These are phyloP conservation scores for Acanthosepion pharaonis DNA, from an alignment of 2,888 invertebrate species.

Conservation along the genomic window DNA sequence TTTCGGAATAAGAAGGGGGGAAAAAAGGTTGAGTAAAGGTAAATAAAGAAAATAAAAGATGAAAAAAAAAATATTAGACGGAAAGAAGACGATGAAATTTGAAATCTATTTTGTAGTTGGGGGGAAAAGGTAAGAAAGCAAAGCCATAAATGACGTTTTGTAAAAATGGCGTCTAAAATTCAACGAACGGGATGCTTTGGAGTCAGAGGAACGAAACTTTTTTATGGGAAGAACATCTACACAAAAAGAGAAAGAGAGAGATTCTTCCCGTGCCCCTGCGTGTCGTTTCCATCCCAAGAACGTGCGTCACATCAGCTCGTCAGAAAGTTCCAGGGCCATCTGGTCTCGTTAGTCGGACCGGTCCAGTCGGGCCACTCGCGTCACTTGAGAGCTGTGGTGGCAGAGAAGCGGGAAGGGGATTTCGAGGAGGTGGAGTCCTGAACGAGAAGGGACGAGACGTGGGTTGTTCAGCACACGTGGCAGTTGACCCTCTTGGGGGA, in stretches of 20 bases:
- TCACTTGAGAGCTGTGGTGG: neutral
- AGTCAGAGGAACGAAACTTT: neutral
- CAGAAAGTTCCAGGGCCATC: neutral
- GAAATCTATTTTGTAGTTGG: no score
- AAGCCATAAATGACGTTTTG: neutral
- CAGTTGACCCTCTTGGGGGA: conserved; percentile 18
- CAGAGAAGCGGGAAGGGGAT: neutral
- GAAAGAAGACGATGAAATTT: no score
- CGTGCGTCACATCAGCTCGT: conserved; percentile 3
- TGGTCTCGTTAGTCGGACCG: neutral
- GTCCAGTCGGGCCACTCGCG: neutral
- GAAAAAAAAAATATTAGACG: neutral
- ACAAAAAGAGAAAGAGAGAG: neutral
- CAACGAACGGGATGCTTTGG: neutral
- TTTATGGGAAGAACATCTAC: neutral
- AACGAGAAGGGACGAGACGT: neutral
- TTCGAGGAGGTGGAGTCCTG: neutral
- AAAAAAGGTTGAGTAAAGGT: no score
- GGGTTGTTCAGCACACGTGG: conserved; percentile 20
- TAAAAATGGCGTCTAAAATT: neutral
- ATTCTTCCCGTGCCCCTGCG: neutral
- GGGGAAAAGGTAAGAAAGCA: neutral
- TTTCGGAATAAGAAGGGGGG: no score
- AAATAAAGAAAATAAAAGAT: no score
- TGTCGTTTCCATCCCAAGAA: neutral